These are phyloP conservation scores for Lophura swinhoii DNA, from an alignment of 2,797 vertebrate species.

Conservation along the genomic window DNA sequence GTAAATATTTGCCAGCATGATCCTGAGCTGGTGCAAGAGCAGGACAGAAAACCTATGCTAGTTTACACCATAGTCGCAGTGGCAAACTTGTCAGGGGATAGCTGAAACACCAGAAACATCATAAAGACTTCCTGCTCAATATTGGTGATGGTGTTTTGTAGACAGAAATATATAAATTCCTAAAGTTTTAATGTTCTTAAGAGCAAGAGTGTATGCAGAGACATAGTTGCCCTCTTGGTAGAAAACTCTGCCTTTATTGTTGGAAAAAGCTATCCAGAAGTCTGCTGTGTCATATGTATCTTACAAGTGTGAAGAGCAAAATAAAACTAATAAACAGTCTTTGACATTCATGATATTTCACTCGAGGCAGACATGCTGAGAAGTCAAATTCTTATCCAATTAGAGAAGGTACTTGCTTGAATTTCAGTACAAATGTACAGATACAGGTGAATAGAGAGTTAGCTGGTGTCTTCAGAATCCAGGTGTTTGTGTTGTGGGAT, in stretches of 20 bases:
- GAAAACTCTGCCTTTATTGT: neutral
- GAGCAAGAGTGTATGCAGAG: neutral
- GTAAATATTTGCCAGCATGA: neutral
- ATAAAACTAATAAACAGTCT: neutral
- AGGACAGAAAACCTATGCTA: neutral
- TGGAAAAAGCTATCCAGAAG: neutral
- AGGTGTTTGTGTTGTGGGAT: neutral
- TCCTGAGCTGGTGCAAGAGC: neutral
- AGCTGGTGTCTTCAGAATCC: neutral
- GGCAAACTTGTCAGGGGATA: neutral
- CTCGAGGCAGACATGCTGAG: neutral
- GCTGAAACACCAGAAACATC: neutral
- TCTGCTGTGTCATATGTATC: neutral
- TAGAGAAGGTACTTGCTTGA: neutral
- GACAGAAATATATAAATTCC: neutral
- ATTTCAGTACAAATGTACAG: neutral
- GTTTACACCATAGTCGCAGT: fast-evolving
- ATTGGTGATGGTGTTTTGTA: neutral
- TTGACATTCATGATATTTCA: neutral
- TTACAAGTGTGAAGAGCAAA: neutral
- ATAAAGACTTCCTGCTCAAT: neutral
- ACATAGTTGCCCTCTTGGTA: fast-evolving
- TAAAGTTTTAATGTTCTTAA: neutral
- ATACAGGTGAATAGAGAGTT: neutral
- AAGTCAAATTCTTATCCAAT: neutral